Conservation (phyloP, 2,888 invertebrate genomes). For the Elgonia sp. region DNA sequence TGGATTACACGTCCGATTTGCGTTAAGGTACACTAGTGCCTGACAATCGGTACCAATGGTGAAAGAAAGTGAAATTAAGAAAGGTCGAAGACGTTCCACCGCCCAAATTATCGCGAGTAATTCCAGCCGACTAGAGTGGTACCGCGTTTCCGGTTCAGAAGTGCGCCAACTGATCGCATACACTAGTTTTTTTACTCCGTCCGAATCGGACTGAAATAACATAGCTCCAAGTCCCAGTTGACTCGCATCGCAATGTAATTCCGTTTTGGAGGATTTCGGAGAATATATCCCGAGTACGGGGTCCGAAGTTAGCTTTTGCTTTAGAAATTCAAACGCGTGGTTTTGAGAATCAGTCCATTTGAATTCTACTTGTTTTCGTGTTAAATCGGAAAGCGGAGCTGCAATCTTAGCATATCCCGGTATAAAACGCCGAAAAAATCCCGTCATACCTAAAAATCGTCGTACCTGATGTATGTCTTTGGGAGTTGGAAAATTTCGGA, state of each 20-base stretch:
- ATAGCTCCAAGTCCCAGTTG: conserved; percentile 46
- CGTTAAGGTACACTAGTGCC: conserved; percentile 66
- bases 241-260: conserved; percentile 27
- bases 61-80: conserved; percentile 44
- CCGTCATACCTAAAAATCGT: background rate
- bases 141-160: conserved; percentile 73
- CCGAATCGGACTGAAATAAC: conserved; percentile 69
- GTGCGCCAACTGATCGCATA: conserved; percentile 78
- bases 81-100: background rate
- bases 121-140: conserved; percentile 76
- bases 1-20: conserved; percentile 77
- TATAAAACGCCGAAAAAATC: background rate
- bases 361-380: background rate
- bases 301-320: background rate
- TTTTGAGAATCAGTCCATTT: background rate
- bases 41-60: conserved; percentile 77
- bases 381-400: background rate
- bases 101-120: conserved; percentile 10
- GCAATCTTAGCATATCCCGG: background rate
- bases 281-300: conserved; percentile 8
- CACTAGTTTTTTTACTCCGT: conserved; percentile 70
- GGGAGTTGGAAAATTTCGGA: background rate
- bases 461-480: background rate
- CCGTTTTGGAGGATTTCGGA: background rate
- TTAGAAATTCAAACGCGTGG: background rate